Evolutionary conservation across 1,140 invertebrate species (phyloP).

Genomic region (Harlomillsia oculata): DNA sequence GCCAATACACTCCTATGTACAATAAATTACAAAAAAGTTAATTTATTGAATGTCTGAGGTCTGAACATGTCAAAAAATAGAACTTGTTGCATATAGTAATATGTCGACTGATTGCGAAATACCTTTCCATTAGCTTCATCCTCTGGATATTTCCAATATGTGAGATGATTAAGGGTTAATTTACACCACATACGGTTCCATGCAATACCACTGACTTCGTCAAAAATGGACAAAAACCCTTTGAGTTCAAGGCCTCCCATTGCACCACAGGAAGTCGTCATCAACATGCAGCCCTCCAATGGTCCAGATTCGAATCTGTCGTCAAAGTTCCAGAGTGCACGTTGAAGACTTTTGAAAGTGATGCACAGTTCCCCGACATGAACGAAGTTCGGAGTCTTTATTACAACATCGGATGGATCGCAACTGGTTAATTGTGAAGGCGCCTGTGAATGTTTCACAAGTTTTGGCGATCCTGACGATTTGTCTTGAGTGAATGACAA

Average conservation of each 20-base stretch:
- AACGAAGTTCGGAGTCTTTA: slow-evolving; percentile 68
- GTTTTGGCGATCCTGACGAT: no score
- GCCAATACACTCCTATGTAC: slow-evolving; percentile 60
- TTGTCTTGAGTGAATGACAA: no score
- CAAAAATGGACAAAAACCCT: slow-evolving; percentile 87
- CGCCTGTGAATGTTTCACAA: slow-evolving; percentile 51
- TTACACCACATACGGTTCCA: slow-evolving; percentile 89
- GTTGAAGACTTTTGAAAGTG: slow-evolving; percentile 65
- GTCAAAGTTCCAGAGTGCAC: slow-evolving; percentile 52
- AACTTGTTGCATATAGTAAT: slow-evolving; percentile 5
- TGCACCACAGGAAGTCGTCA: slow-evolving; percentile 63
- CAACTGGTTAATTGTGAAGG: slow-evolving; percentile 66
- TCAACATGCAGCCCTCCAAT: slow-evolving; percentile 60
- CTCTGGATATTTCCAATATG: slow-evolving; percentile 91
- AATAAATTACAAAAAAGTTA: no score
- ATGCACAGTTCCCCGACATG: slow-evolving; percentile 68
- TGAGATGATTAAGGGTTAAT: slow-evolving; percentile 61
- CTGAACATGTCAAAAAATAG: slow-evolving; percentile 13
- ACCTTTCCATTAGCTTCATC: slow-evolving; percentile 65
- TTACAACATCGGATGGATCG: slow-evolving; percentile 66
- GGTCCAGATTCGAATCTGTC: slow-evolving; percentile 48
- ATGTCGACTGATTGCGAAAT: slow-evolving; percentile 36
- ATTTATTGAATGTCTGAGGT: no score
- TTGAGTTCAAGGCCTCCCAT: slow-evolving; percentile 62
- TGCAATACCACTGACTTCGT: slow-evolving; percentile 76